These are phyloP conservation scores for Nymphalis polychloros DNA, from an alignment of 2,888 invertebrate species.

Conservation along the genomic window DNA sequence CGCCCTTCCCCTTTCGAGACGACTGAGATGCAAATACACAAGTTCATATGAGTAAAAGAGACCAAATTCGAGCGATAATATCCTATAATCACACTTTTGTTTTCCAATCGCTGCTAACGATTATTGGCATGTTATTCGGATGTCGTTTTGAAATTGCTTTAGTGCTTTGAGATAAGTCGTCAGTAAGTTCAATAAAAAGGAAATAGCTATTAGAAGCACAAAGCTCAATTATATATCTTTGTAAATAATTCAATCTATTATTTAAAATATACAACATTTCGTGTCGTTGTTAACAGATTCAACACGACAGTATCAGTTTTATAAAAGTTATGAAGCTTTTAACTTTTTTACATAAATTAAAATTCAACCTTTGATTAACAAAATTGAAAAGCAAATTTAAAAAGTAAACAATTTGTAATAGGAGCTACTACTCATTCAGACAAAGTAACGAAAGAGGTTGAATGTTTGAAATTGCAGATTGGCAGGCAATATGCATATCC, in stretches of 20 bases:
- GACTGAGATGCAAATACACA: conserved; percentile 57
- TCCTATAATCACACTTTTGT: conserved; percentile 86
- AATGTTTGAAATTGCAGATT: conserved; percentile 74
- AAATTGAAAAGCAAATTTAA: conserved; percentile 34
- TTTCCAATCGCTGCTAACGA: conserved; percentile 85
- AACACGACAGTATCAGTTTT: background rate
- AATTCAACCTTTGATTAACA: conserved; percentile 38
- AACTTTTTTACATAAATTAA: conserved; percentile 39
- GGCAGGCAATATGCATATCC: conserved; percentile 72
- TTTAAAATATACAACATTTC: conserved; percentile 3
- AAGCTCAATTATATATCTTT: background rate
- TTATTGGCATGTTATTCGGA: conserved; percentile 85
- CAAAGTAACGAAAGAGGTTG: conserved; percentile 55
- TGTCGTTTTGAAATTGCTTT: conserved; percentile 79
- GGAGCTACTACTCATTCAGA: conserved; percentile 48
- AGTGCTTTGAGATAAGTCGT: conserved; percentile 76
- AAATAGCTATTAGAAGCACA: conserved; percentile 45
- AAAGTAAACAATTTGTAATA: conserved; percentile 30
- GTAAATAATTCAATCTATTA: background rate
- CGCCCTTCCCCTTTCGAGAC: conserved; percentile 64
- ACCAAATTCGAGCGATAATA: conserved; percentile 64
- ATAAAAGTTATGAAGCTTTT: conserved; percentile 4
- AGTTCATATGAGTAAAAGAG: conserved; percentile 51
- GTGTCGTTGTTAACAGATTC: background rate
- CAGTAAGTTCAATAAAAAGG: conserved; percentile 75